phyloP scores from a whole-genome alignment of 2,888 invertebrate species.

The Lasioglossum pauxillum region DNA sequence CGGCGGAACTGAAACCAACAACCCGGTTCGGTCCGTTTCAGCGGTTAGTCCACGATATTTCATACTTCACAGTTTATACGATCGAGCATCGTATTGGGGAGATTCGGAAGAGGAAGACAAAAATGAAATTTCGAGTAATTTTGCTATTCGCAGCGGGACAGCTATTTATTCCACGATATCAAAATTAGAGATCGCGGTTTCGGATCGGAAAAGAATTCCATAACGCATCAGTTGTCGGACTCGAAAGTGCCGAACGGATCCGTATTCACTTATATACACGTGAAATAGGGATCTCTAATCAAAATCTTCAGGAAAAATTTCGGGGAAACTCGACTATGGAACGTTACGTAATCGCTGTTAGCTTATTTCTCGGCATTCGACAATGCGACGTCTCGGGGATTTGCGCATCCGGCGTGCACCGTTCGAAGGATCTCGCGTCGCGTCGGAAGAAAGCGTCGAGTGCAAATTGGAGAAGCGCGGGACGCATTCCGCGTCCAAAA shows the following conservation, averaged over 20 bases:
- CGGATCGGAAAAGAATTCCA: too few relatives aligned
- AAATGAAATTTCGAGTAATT: neutral
- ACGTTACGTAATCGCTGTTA: neutral
- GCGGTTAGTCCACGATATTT: neutral
- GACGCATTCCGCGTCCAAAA: conserved; percentile 14
- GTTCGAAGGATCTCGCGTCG: neutral
- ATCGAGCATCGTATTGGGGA: neutral
- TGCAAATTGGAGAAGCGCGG: neutral
- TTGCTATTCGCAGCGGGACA: too few relatives aligned
- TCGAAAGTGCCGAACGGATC: too few relatives aligned
- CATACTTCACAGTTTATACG: neutral
- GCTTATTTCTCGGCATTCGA: neutral
- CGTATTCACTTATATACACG: too few relatives aligned
- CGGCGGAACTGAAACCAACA: conserved; percentile 89
- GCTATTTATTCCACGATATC: too few relatives aligned
- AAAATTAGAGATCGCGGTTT: too few relatives aligned
- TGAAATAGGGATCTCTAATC: too few relatives aligned
- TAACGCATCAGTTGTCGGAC: too few relatives aligned
- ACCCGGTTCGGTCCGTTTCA: neutral
- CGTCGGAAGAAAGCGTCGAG: neutral
- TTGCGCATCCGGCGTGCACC: neutral
- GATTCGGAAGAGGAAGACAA: neutral
- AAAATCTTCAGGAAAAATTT: too few relatives aligned
- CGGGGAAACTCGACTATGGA: too few relatives aligned
- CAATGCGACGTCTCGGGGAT: neutral